A percentile compares a stretch with the other conserved stretches of the same genome.
phyloP scores from a whole-genome alignment of 2,888 invertebrate genomes.

The Homarus gammarus region DNA sequence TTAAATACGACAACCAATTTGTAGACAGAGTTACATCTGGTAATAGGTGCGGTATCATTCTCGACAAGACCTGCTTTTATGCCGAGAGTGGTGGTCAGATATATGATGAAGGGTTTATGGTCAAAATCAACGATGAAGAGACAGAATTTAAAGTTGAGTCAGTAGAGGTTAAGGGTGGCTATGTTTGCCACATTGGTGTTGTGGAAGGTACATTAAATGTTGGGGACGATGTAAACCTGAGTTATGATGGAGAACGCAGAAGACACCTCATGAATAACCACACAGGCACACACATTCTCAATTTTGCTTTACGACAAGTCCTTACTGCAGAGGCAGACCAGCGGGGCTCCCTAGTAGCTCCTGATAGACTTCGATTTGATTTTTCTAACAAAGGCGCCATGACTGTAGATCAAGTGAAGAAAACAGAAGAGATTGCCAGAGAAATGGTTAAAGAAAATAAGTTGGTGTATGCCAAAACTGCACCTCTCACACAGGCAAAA shows the following conservation, averaged over 20 bases:
- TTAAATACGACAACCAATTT: slow-evolving; percentile 90
- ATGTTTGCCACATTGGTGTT: slow-evolving; percentile 94
- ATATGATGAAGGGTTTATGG: slow-evolving; percentile 95
- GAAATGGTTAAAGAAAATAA: slow-evolving; percentile 88
- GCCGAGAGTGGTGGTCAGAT: slow-evolving; percentile 99
- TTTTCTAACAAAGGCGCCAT: slow-evolving; percentile 96
- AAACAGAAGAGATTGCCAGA: slow-evolving; percentile 89
- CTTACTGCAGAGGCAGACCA: slow-evolving; percentile 95
- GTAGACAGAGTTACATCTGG: slow-evolving; percentile 90
- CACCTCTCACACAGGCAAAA: slow-evolving; percentile 91
- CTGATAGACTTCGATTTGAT: slow-evolving; percentile 97
- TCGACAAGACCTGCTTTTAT: slow-evolving; percentile 96
- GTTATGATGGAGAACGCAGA: slow-evolving; percentile 83
- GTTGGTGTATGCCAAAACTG: slow-evolving; percentile 92
- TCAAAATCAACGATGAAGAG: slow-evolving; percentile 83
- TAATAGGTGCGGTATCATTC: slow-evolving; percentile 93
- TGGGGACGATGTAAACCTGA: slow-evolving; percentile 87
- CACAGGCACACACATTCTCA: slow-evolving; percentile 97
- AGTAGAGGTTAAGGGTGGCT: slow-evolving; percentile 97
- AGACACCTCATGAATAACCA: slow-evolving; percentile 99
- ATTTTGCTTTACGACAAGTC: slow-evolving; percentile 94
- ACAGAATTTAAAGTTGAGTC: slow-evolving; percentile 94
- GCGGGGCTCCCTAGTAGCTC: slow-evolving; percentile 97
- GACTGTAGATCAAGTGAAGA: slow-evolving; percentile 91
- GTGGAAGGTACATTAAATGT: slow-evolving; percentile 90